These are phyloP conservation scores for Sisyra nigra DNA, from an alignment of 2,888 invertebrate genomes.

Conservation along the genomic window DNA sequence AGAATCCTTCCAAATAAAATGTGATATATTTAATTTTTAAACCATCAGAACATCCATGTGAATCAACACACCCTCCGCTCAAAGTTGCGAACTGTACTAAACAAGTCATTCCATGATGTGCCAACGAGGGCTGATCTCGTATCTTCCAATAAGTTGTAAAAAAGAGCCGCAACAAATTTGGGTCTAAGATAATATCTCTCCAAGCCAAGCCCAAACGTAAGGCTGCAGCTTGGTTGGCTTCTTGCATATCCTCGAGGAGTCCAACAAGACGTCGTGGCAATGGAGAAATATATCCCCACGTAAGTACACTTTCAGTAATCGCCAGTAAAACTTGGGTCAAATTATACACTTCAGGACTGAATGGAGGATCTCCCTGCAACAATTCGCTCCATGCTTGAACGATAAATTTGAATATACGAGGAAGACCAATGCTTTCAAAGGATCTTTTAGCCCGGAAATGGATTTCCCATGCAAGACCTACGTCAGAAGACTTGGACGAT, in stretches of 20 bases:
- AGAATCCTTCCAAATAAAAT: slow-evolving; percentile 39
- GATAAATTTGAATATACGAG: slow-evolving; percentile 61
- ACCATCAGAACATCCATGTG: slow-evolving; percentile 27
- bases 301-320: slow-evolving; percentile 61
- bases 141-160: slow-evolving; percentile 74
- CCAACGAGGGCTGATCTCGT: slow-evolving; percentile 53
- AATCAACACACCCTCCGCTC: slow-evolving; percentile 37
- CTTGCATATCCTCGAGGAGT: slow-evolving; percentile 51
- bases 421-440: slow-evolving; percentile 68
- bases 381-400: slow-evolving; percentile 44
- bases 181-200: slow-evolving; percentile 61
- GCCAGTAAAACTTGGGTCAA: slow-evolving; percentile 54
- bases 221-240: slow-evolving; percentile 42
- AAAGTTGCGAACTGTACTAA: slow-evolving; percentile 64
- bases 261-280: slow-evolving; percentile 54
- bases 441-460: slow-evolving; percentile 71
- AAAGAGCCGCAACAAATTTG: slow-evolving; percentile 57
- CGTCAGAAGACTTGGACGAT: slow-evolving; percentile 70
- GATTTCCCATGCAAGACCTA: slow-evolving; percentile 76
- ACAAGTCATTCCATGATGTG: slow-evolving; percentile 65
- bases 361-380: slow-evolving; percentile 31
- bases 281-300: slow-evolving; percentile 65
- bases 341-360: slow-evolving; percentile 29
- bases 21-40: slow-evolving; percentile 37
- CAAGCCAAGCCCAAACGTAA: slow-evolving; percentile 49